A percentile compares a stretch with the other conserved stretches of the same genome.
Evolutionary conservation across 2,888 invertebrate genomes (phyloP).

Genomic region (Cyclophora punctaria): DNA sequence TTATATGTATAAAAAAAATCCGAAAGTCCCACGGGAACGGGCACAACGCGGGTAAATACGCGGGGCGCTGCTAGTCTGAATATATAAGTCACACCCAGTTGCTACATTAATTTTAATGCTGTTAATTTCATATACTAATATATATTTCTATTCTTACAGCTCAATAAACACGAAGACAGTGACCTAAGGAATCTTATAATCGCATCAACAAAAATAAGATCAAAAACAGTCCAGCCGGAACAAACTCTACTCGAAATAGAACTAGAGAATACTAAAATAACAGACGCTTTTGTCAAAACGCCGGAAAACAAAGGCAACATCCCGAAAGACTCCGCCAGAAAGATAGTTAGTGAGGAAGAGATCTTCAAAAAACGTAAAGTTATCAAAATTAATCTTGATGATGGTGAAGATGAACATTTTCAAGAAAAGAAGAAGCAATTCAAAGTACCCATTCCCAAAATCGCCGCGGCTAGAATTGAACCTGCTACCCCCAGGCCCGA

Average conservation of each 20-base stretch:
- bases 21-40: no score
- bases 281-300: slow-evolving; percentile 27
- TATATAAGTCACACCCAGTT: no score
- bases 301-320: slow-evolving; percentile 35
- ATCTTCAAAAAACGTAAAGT: slow-evolving; percentile 44
- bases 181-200: slow-evolving; percentile 49
- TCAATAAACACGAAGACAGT: slow-evolving; percentile 30
- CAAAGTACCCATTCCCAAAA: slow-evolving; percentile 50
- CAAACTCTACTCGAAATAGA: slow-evolving; percentile 2
- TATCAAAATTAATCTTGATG: slow-evolving; percentile 38
- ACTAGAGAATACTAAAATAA: not conserved
- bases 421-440: slow-evolving; percentile 33
- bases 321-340: slow-evolving; percentile 22
- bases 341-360: slow-evolving; percentile 45
- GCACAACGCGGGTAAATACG: no score
- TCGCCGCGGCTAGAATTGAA: slow-evolving; percentile 38
- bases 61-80: no score
- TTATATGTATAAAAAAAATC: no score
- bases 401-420: slow-evolving; percentile 24
- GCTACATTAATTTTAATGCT: no score
- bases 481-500: slow-evolving; percentile 38
- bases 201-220: slow-evolving; percentile 35
- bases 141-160: no score
- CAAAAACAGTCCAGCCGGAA: slow-evolving; percentile 12
- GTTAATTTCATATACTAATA: no score